Evolutionary conservation across 2,113 vertebrate genomes (phyloP), one percentile per base, ranked within the genome.

Genomic region (Thalassarche chlororhynchos): DNA sequence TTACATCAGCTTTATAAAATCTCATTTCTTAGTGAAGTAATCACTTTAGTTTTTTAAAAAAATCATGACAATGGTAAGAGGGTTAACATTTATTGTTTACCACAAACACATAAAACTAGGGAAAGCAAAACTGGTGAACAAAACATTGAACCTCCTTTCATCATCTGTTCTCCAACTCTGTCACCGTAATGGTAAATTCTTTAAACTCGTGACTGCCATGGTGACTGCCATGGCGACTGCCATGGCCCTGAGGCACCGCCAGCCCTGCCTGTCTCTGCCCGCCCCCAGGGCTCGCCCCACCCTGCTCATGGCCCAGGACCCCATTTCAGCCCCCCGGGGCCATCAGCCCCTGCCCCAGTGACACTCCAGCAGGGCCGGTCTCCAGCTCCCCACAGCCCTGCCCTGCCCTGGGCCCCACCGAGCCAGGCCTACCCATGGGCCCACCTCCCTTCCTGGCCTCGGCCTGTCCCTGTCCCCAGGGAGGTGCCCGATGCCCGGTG

Each of bases 251-350:
- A 51, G 55, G 36, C 19, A 34, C 17, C 2, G 2, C 31, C 26
- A 49, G 23, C 8, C 12, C 24, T 68, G 42, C 28, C 28, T 9
- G 6, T 7, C 16, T 3, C 24, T 87, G 28, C 10, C 20, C 6
- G 16, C 4, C 5, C 14, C 26, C 3, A 3, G 8, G 40, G 12
- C 15, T 75, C 5, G 1, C 10, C 49, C 4, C 2, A 16, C 2
- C 5, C 46, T 18, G 5, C 24, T 3, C 29, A 14, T 6, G 20
- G 51, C 23, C 78, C 34, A 26, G 31, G 40, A 54, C 10, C 8
- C 17, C 44, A 29, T 8, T 2, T 28, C 19, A n/a, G 28, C 19
- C 12, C 8, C 23, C 14, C 1, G 3, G 5, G 7, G 7, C 19
- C 5, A 2, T 18, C 23, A 71, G 47, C 2, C 14, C 31, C 42